Evolutionary conservation across 2,888 invertebrate genomes (phyloP), one percentile per base, ranked within the genome.

Genomic region (Temnothorax rugatulus): DNA sequence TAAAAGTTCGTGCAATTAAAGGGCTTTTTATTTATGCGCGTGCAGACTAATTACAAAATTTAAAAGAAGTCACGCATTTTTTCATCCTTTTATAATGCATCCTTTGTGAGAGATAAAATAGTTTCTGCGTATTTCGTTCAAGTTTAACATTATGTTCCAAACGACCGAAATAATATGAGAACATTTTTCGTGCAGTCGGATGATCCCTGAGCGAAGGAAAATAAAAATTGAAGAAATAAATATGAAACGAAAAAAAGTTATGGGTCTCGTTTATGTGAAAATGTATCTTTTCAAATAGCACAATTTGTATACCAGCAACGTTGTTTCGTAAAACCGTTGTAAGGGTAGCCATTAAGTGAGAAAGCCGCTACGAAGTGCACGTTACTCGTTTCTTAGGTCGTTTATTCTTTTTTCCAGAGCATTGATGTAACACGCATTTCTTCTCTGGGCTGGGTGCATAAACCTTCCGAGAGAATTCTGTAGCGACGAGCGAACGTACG

Each of bases 371-470:
- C 57, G 34, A 66, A 76, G 57, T 18, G 44, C 18, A 59, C 34
- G 44, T n/a, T n/a, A 15, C 57, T 68, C 52, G 52, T 52, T 77
- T n/a, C 76, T 54, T 29, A 11, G 44, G 41, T 79, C 57, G 21
- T 71, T 79, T 54, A 13, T 47, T 79, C 73, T 79, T 71, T 71
- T 79, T 71, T 41, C 18, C 57, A n/a, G 18, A 9, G 47, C 79
- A 57, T 75, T 69, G 69, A 83, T 52, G 83, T 15, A 61, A 83
- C 77, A 52, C 52, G 47, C 64, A 75, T 74, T 74, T 61, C 18
- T 64, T 63, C 38, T 64, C 29, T 44, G 21, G 34, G 47, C 15
- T 61, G 50, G 41, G 29, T 71, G 44, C 71, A 63, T 66, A 71
- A 84, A 84, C 34, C 71, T 44, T 44, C n/a, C 74, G 74, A 50